Conservation (phyloP, 2,797 vertebrate genomes). For the Microctenopoma lineatum region DNA sequence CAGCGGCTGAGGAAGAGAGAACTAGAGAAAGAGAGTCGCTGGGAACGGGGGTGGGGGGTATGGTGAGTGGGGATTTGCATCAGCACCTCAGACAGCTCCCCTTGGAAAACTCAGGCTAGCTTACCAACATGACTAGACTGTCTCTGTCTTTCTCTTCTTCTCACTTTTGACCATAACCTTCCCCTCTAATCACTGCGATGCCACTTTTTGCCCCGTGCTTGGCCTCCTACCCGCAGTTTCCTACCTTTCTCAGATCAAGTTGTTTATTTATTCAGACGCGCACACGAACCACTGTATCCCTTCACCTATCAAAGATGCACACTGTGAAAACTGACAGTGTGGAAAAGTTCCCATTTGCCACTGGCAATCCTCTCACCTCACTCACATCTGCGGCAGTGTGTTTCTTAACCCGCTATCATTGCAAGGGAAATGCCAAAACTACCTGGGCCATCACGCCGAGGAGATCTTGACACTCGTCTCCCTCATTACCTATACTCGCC, state of each 20-base stretch:
- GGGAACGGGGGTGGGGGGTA: constrained; percentile 30
- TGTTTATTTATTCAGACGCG: constrained; percentile 38
- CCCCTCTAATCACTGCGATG: constrained; percentile 36
- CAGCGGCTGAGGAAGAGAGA: constrained; percentile 64
- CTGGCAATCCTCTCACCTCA: constrained; percentile 41
- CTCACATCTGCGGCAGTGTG: constrained; percentile 44
- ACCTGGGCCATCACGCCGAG: constrained; percentile 40
- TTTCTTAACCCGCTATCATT: constrained; percentile 48
- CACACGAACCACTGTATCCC: constrained; percentile 8
- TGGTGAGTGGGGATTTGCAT: constrained; percentile 36
- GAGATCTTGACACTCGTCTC: constrained; percentile 58
- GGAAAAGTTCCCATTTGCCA: constrained; percentile 51
- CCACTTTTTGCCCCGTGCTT: constrained; percentile 28
- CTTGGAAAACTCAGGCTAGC: constrained; percentile 49
- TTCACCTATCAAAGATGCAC: constrained; percentile 40
- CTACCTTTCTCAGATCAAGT: constrained; percentile 14
- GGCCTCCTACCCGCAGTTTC: constrained; percentile 17
- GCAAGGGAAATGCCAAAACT: constrained; percentile 46
- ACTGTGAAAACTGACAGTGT: constrained; percentile 41
- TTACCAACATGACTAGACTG: constrained; percentile 60
- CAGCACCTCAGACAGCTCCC: constrained; percentile 77
- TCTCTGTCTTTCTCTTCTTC: constrained; percentile 18
- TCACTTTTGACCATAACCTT: constrained; percentile 38
- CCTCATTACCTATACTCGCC: constrained; percentile 67
- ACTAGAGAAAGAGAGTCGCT: constrained; percentile 42